phyloP scores from a whole-genome alignment of 2,797 vertebrate species.

The Enteromius argenteus region DNA sequence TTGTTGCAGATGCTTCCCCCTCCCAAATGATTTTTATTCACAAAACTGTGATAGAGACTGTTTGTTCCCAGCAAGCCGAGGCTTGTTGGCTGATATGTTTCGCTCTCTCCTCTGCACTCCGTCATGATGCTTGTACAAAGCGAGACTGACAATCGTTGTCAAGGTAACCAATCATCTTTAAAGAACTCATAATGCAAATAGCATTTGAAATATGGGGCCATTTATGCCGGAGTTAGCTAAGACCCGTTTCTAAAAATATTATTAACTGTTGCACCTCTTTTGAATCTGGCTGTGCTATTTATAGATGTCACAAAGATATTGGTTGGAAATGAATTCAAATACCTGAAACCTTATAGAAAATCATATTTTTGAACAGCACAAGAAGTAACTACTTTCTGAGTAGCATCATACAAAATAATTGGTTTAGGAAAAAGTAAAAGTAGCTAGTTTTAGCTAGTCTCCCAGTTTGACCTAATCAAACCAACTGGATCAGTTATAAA shows the following conservation, averaged over 20 bases:
- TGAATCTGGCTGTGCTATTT: background rate
- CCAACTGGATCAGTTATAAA: too few species aligned
- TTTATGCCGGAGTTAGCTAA: conserved; percentile 31
- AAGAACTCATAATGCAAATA: conserved; percentile 73
- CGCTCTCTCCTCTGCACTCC: conserved; percentile 57
- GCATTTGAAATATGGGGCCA: conserved; percentile 64
- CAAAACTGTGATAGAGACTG: conserved; percentile 54
- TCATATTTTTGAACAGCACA: background rate
- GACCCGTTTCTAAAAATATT: conserved; percentile 43
- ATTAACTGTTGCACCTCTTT: conserved; percentile 24
- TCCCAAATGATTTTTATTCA: conserved; percentile 56
- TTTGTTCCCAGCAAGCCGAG: conserved; percentile 52
- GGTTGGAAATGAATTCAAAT: background rate
- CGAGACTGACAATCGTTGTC: conserved; percentile 80
- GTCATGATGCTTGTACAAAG: conserved; percentile 72
- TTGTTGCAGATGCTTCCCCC: conserved; percentile 22
- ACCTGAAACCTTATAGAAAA: background rate
- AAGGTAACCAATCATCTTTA: conserved; percentile 79
- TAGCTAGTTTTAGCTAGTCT: too few species aligned
- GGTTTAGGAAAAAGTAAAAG: too few species aligned
- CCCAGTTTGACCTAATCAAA: too few species aligned
- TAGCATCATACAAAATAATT: too few species aligned
- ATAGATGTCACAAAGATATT: background rate
- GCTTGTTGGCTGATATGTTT: conserved; percentile 56
- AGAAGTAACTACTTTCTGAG: background rate